phyloP scores from a whole-genome alignment of 2,888 invertebrate species.

The Cremastinae sp. region DNA sequence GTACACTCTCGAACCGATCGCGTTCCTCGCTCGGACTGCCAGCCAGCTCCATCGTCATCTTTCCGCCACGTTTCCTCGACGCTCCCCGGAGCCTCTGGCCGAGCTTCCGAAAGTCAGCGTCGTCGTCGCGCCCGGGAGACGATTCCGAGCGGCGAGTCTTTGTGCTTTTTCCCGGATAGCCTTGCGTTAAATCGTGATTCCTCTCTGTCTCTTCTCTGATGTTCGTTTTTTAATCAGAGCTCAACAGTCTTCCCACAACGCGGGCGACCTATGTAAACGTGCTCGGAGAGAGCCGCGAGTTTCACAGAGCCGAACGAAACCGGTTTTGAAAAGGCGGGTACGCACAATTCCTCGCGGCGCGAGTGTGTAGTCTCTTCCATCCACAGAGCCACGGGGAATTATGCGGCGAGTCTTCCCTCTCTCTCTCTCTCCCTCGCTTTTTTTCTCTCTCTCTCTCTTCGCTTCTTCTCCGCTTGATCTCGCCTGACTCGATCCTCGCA shows the following conservation, averaged over 20 bases:
- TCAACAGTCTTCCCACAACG: constrained; percentile 70
- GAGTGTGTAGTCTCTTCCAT: constrained; percentile 61
- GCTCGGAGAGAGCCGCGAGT: constrained; percentile 63
- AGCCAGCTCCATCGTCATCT: constrained; percentile 56
- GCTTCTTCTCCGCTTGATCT: constrained; percentile 36
- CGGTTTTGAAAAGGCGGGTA: constrained; percentile 72
- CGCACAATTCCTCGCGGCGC: constrained; percentile 67
- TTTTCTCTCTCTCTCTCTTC: not conserved
- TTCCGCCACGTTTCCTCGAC: constrained; percentile 8
- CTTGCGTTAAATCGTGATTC: constrained; percentile 41
- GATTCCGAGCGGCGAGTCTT: not conserved
- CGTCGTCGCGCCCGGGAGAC: not conserved
- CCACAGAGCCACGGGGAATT: constrained; percentile 60
- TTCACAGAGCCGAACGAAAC: constrained; percentile 76
- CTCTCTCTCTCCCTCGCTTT: constrained; percentile 11
- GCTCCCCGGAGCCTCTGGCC: not conserved
- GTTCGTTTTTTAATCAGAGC: constrained; percentile 67
- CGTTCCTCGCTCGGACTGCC: constrained; percentile 66
- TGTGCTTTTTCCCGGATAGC: constrained; percentile 15
- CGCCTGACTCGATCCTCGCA: constrained; percentile 29
- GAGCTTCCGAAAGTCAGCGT: too few relatives aligned
- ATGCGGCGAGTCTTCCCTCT: constrained; percentile 58
- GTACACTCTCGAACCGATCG: constrained; percentile 67
- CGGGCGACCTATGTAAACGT: constrained; percentile 75
- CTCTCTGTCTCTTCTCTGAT: constrained; percentile 25